A percentile compares a stretch with the other conserved stretches of the same genome.
phyloP scores from a whole-genome alignment of 2,113 vertebrate genomes.

The Ptyas mucosa region DNA sequence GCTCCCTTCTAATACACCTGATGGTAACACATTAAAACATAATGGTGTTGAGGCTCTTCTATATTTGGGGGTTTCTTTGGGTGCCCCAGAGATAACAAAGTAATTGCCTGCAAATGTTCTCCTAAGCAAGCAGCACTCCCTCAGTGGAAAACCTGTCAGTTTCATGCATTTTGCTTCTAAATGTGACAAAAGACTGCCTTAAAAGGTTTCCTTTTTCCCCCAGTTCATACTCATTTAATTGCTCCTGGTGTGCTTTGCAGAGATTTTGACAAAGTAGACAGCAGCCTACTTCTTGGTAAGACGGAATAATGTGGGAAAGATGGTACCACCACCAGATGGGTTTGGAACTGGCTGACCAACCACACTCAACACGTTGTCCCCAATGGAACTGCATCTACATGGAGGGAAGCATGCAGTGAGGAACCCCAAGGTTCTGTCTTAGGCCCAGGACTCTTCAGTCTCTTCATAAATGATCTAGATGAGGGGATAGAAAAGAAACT shows the following conservation, averaged over 20 bases:
- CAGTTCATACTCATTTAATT: neutral
- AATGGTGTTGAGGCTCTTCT: neutral
- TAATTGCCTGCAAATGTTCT: neutral
- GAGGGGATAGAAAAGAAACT: neutral
- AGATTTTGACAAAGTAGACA: neutral
- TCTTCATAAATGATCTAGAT: neutral
- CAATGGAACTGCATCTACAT: neutral
- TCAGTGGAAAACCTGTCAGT: neutral
- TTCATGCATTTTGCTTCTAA: neutral
- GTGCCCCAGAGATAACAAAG: neutral
- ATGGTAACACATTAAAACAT: neutral
- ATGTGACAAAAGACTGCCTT: neutral
- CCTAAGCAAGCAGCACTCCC: neutral
- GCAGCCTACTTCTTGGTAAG: neutral
- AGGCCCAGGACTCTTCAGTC: neutral
- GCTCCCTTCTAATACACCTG: neutral
- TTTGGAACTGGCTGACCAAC: neutral
- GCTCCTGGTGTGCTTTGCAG: neutral
- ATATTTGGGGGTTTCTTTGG: neutral
- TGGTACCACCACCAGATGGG: neutral
- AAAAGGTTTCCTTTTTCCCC: neutral
- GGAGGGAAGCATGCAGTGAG: neutral
- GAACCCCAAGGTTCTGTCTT: neutral
- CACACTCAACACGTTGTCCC: neutral
- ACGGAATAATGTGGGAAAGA: neutral